Base-by-base conservation (phyloP, 2,888 invertebrate species). In the Brenthis daphne region DNA sequence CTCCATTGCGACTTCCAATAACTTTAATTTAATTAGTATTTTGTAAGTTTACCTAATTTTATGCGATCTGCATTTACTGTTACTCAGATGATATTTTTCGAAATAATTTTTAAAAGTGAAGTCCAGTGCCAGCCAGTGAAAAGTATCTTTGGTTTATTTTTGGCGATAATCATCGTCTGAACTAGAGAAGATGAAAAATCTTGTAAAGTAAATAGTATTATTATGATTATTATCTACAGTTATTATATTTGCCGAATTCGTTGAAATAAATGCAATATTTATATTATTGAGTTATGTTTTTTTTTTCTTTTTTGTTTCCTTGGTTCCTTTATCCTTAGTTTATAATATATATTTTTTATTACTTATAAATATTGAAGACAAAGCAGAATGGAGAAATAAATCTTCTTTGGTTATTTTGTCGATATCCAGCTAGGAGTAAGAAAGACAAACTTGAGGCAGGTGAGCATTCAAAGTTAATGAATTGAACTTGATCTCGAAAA, bases 251-350 rank as follows among this genome's bases (percentile, higher is more conserved):
- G 88, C 90, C 88, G 88, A 90, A 93, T 90, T 92, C 89, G 91
- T 92, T 93, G 89, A 93, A 92, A 93, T 93, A 93, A 93, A 93
- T 90, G 89, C 90, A 93, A 93, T 93, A 93, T 93, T 93, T 93
- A 93, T 92, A 93, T 93, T 93, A 92, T 90, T 91, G 88, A 90
- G 84, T 89, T 90, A 89, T 89, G 89, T 89, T 89, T 89, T 91
- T 87, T 87, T 88, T 79, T 81, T 84, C 82, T 82, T 79, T 82
- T 87, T 83, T 81, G 81, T 85, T 86, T 84, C 88, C 87, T 89
- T 87, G 81, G 85, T 88, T 88, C 87, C 87, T 89, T 85, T 88
- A 81, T 85, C 85, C 84, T 88, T 64, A 82, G 81, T 88, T 88
- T 80, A 77, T 85, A 79, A 83, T 69, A 60, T 75, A 64, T 67